These are phyloP conservation scores for Myiagra hebetior DNA, from an alignment of 2,113 vertebrate genomes.

Conservation along the genomic window DNA sequence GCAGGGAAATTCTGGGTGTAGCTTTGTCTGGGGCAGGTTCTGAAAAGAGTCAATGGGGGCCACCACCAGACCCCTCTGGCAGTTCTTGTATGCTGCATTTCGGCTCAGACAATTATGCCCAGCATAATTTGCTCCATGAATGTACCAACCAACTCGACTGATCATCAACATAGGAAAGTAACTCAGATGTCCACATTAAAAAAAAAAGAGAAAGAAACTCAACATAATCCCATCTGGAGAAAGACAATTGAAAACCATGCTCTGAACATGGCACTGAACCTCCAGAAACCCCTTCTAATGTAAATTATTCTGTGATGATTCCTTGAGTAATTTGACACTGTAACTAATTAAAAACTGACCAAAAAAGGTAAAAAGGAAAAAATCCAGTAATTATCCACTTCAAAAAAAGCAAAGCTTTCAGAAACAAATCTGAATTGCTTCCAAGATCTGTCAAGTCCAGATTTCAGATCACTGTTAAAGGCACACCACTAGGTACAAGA, in stretches of 20 bases:
- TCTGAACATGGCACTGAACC: neutral
- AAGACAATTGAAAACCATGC: neutral
- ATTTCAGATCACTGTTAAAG: neutral
- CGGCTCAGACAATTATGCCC: neutral
- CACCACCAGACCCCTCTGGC: fast-evolving
- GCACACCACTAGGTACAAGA: neutral
- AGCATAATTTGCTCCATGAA: neutral
- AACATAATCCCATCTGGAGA: neutral
- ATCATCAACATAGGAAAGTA: neutral
- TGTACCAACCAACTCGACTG: neutral
- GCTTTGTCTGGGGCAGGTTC: neutral
- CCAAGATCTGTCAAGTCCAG: neutral
- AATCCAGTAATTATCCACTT: neutral
- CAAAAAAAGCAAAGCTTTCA: neutral
- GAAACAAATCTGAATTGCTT: neutral
- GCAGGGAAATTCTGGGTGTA: neutral
- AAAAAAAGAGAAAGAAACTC: neutral
- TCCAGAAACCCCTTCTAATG: neutral
- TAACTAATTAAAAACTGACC: neutral
- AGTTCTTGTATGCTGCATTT: neutral
- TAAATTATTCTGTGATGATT: neutral
- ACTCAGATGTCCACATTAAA: neutral
- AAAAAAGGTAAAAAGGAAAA: neutral
- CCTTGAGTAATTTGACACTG: neutral
- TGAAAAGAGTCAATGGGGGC: neutral